Evolutionary conservation across 2,797 vertebrate genomes (phyloP).

Genomic region (Poeciliopsis turneri): DNA sequence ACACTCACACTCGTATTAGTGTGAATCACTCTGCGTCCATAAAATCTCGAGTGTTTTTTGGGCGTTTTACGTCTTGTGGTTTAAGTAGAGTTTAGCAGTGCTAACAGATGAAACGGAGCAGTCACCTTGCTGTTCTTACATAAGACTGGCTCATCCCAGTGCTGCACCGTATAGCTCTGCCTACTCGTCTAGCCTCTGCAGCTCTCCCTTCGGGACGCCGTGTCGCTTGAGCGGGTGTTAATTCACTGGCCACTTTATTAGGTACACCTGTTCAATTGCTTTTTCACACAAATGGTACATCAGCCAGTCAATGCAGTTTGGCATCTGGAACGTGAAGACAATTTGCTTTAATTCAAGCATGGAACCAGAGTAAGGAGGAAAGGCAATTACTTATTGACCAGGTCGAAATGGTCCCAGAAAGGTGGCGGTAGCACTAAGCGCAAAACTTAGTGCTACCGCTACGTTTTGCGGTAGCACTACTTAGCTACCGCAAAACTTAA

Average conservation of each 20-base stretch:
- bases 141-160: slow-evolving; percentile 49
- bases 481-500: too few relatives aligned
- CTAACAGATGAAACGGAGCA: slow-evolving; percentile 46
- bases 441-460: background rate
- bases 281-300: background rate
- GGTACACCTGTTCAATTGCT: background rate
- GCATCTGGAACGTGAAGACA: background rate
- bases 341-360: background rate
- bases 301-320: background rate
- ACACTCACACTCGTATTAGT: slow-evolving; percentile 47
- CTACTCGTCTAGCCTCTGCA: slow-evolving; percentile 30
- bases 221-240: background rate
- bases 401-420: background rate
- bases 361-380: background rate
- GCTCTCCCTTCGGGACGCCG: slow-evolving; percentile 20
- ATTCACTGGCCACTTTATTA: background rate
- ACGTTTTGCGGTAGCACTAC: too few relatives aligned
- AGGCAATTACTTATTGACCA: background rate
- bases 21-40: slow-evolving; percentile 11
- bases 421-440: background rate
- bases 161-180: slow-evolving; percentile 32
- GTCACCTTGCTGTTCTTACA: slow-evolving; percentile 50
- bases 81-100: slow-evolving; percentile 56
- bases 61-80: slow-evolving; percentile 29
- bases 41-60: slow-evolving; percentile 11